Percentiles rank a stretch among this genome's conserved stretches.
Evolutionary conservation across 2,888 invertebrate species (phyloP).

Genomic region (Eurytoma californica): DNA sequence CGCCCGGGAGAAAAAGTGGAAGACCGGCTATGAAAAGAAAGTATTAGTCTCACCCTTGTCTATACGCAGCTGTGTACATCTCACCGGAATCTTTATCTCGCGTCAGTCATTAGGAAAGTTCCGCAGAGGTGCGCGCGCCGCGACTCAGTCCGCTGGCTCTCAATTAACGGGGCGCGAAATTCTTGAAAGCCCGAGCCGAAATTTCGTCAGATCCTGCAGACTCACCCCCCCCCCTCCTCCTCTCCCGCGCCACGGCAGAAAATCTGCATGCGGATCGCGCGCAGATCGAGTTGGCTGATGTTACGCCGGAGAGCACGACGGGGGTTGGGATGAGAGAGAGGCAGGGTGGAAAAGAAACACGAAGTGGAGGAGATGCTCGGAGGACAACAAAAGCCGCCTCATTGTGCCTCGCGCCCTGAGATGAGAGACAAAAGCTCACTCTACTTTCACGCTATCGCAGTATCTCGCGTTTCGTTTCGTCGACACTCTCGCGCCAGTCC

Average conservation of each 20-base stretch:
- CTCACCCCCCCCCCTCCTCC: background rate
- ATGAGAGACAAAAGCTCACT: conserved; percentile 64
- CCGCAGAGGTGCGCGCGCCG: conserved; percentile 35
- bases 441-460: conserved; percentile 45
- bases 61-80: conserved; percentile 5
- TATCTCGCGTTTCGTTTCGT: conserved; percentile 49
- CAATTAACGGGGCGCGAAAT: conserved; percentile 54
- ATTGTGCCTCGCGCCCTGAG: conserved; percentile 57
- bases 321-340: conserved; percentile 15
- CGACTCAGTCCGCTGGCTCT: conserved; percentile 44
- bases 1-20: conserved; percentile 21
- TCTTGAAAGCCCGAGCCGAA: conserved; percentile 37
- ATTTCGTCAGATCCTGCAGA: conserved; percentile 44
- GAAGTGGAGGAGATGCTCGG: conserved; percentile 1
- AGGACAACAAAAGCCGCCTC: conserved; percentile 61
- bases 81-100: conserved; percentile 8
- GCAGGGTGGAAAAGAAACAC: background rate
- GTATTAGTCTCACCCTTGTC: conserved; percentile 47
- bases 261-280: conserved; percentile 50
- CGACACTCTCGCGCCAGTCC: conserved; percentile 6
- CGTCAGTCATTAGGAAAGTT: conserved; percentile 55
- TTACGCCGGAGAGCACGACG: background rate
- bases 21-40: conserved; percentile 50
- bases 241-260: conserved; percentile 5
- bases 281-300: conserved; percentile 45